Percentiles rank a stretch among this genome's conserved stretches.
Evolutionary conservation across 1,140 invertebrate genomes (phyloP).

Genomic region (Pseudomyrmex flavicornis): DNA sequence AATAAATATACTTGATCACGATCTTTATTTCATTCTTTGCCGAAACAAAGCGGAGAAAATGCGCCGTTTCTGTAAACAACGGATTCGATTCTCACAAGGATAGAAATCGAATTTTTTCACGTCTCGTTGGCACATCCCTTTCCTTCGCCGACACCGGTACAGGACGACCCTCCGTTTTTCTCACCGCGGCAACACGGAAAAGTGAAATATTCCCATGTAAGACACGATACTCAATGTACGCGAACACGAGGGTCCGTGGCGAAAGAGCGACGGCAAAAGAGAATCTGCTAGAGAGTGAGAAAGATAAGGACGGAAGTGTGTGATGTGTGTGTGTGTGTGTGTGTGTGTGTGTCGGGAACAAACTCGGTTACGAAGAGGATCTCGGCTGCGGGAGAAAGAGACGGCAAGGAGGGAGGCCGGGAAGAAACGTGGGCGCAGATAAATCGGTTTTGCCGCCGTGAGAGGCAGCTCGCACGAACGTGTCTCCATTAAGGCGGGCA

Average conservation of each 20-base stretch:
- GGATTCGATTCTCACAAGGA: conserved; percentile 32
- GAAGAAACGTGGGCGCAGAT: conserved; percentile 80
- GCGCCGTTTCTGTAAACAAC: conserved; percentile 10
- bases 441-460: conserved; percentile 81
- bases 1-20: too few species aligned
- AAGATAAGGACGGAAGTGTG: conserved; percentile 24
- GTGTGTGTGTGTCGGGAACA: conserved; percentile 16
- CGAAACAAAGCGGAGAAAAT: background rate
- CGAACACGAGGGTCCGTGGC: conserved; percentile 62
- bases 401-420: conserved; percentile 6
- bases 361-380: conserved; percentile 50
- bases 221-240: conserved; percentile 76
- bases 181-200: conserved; percentile 72
- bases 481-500: conserved; percentile 80
- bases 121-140: conserved; percentile 28
- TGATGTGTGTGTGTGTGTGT: background rate
- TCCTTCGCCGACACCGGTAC: conserved; percentile 13
- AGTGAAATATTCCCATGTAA: conserved; percentile 81
- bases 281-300: conserved; percentile 46
- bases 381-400: conserved; percentile 20
- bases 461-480: conserved; percentile 80
- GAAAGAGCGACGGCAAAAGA: conserved; percentile 51
- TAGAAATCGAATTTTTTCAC: conserved; percentile 48
- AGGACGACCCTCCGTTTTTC: conserved; percentile 64
- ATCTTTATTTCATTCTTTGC: background rate